phyloP scores from a whole-genome alignment of 2,113 vertebrate genomes.

The Corythornis cristatus region DNA sequence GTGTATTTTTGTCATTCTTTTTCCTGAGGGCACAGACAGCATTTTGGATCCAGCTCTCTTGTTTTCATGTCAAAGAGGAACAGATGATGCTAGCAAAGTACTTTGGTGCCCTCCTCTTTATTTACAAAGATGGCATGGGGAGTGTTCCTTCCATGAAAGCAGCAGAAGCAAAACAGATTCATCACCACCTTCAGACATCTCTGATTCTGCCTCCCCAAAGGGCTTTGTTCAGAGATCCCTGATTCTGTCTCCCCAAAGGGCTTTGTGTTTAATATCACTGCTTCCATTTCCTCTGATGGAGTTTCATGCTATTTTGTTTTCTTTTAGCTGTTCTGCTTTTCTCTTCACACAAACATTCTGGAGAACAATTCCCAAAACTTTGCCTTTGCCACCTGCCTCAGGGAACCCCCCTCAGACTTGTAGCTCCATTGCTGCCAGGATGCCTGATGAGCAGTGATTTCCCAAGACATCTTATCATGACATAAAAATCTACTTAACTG shows the following conservation, averaged over 20 bases:
- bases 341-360: background rate
- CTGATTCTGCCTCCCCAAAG: background rate
- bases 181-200: background rate
- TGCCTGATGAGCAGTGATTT: background rate
- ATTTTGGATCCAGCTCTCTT: background rate
- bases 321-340: background rate
- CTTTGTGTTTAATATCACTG: background rate
- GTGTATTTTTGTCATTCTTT: background rate
- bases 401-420: background rate
- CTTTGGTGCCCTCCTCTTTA: background rate
- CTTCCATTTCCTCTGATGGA: background rate
- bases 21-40: background rate
- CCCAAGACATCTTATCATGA: background rate
- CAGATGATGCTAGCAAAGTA: background rate
- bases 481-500: background rate
- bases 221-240: background rate
- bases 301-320: background rate
- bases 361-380: background rate
- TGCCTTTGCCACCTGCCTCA: background rate
- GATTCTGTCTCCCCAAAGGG: background rate
- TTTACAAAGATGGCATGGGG: background rate
- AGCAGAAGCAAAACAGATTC: background rate
- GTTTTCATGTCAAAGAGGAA: conserved; percentile 1
- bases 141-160: background rate
- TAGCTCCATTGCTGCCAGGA: background rate